Conservation (phyloP, 2,113 vertebrate species). For the Oxyura jamaicensis region DNA sequence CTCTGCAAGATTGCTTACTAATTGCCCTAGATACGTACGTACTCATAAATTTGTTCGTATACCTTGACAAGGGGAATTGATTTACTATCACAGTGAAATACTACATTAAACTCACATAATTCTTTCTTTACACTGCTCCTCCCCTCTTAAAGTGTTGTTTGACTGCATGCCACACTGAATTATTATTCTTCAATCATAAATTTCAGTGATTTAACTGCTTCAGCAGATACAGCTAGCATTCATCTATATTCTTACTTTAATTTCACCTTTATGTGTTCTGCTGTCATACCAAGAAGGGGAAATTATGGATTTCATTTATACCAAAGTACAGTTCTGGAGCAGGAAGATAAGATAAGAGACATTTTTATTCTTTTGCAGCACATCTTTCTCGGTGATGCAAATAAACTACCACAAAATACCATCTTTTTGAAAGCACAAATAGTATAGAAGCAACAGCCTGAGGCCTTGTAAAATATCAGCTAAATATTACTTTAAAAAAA, state of each 20-base stretch:
- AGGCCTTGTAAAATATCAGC: background rate
- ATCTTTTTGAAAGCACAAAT: background rate
- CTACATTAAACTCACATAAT: background rate
- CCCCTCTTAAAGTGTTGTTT: conserved; percentile 1
- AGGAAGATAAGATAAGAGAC: background rate
- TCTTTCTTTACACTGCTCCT: background rate
- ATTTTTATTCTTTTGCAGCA: background rate
- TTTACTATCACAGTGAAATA: conserved; percentile 25
- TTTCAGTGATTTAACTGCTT: conserved; percentile 1
- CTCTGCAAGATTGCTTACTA: background rate
- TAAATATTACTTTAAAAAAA: background rate
- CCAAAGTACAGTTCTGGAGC: background rate
- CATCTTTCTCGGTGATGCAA: background rate
- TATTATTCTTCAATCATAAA: background rate
- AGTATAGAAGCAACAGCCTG: background rate
- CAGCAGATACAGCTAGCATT: background rate
- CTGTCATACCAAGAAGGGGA: conserved; percentile 21
- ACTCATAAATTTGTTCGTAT: conserved; percentile 20
- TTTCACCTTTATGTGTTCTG: conserved; percentile 13
- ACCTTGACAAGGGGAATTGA: conserved; percentile 34
- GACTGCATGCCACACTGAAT: background rate
- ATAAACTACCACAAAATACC: background rate
- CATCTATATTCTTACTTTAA: conserved; percentile 15
- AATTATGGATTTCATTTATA: conserved; percentile 38
- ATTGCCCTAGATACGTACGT: background rate